These are phyloP conservation scores for Galbula dea DNA, from an alignment of 2,113 vertebrate genomes.

Conservation along the genomic window DNA sequence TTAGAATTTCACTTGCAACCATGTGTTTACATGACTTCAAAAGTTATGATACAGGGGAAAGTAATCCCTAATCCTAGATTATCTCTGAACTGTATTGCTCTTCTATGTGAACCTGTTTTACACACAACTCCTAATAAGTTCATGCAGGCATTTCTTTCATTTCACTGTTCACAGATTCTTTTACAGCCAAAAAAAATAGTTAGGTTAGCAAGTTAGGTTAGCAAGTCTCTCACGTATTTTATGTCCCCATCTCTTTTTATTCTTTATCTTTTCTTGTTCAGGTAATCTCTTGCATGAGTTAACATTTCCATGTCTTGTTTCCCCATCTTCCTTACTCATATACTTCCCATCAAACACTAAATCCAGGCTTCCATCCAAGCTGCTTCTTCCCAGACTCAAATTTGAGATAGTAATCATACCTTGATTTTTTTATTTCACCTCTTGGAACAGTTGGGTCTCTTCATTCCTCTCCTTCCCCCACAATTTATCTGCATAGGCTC, in stretches of 20 bases:
- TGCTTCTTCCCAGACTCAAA: background rate
- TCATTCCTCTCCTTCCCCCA: background rate
- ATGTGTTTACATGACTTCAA: background rate
- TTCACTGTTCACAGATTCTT: background rate
- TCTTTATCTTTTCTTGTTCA: background rate
- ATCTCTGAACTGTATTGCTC: background rate
- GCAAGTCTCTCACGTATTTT: background rate
- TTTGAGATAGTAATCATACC: background rate
- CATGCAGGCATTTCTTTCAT: background rate
- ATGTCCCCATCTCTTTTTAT: background rate
- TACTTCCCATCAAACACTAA: background rate
- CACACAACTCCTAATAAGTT: background rate
- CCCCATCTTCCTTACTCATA: background rate
- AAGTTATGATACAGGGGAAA: background rate
- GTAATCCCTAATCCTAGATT: background rate
- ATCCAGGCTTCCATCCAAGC: background rate
- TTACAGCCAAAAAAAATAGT: background rate
- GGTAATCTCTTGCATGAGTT: background rate
- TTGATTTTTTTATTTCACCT: background rate
- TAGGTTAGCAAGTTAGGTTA: too few species aligned
- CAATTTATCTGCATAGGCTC: accelerated
- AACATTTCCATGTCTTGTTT: background rate
- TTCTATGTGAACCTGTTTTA: background rate
- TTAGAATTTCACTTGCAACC: background rate
- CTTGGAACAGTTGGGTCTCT: background rate